Percentiles rank a stretch among this genome's conserved stretches.
These are phyloP conservation scores for Babyrousa celebensis DNA, from an alignment of 2,797 vertebrate species.

Conservation along the genomic window DNA sequence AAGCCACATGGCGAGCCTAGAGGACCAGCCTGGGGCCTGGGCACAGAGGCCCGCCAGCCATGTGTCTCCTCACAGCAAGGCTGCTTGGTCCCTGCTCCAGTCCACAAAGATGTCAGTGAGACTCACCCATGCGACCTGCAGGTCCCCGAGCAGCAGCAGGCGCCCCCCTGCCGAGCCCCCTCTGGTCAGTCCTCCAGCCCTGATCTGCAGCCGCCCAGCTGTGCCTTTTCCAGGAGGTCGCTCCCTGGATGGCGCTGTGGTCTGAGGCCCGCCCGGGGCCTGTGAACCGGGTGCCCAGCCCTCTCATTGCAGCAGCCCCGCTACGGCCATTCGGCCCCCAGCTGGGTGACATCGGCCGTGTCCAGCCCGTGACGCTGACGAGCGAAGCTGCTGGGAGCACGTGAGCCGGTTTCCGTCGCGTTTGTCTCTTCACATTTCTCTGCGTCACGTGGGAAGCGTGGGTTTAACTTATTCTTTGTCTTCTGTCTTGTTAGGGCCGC, in stretches of 20 bases:
- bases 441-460: fast-evolving
- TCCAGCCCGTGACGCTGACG: not conserved
- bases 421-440: not conserved
- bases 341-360: not conserved
- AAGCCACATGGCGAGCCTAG: not conserved
- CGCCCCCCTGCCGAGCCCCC: too few species aligned
- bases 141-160: not conserved
- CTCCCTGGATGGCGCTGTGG: too few species aligned
- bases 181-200: too few species aligned
- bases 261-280: too few species aligned
- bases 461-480: too few species aligned
- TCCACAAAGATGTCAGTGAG: not conserved
- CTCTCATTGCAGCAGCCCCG: not conserved
- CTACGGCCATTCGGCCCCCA: not conserved
- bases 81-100: not conserved
- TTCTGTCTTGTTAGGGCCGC: too few species aligned
- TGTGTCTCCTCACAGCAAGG: not conserved
- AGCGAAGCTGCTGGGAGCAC: not conserved
- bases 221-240: too few species aligned
- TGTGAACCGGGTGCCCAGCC: too few species aligned
- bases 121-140: too few species aligned
- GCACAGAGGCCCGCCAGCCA: not conserved
- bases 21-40: not conserved
- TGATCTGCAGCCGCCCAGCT: too few species aligned
- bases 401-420: fast-evolving